phyloP scores from a whole-genome alignment of 2,797 vertebrate genomes.

The Enteromius afrohamiltoni region DNA sequence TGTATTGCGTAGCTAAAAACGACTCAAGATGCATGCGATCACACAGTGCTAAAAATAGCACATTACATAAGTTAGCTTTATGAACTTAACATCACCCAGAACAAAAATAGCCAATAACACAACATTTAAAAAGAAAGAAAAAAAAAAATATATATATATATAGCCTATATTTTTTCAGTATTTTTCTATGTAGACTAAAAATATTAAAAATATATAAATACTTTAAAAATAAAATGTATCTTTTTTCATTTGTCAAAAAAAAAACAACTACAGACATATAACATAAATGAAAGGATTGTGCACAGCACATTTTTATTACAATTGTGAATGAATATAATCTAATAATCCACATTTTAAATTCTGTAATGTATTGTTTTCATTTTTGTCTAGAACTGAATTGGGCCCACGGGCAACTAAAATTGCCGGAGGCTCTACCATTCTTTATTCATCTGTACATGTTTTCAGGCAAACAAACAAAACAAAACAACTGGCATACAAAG shows the following conservation, averaged over 20 bases:
- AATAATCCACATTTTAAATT: not conserved
- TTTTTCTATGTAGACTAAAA: not conserved
- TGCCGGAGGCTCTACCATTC: not conserved
- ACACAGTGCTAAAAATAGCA: not conserved
- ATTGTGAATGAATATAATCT: too few relatives aligned
- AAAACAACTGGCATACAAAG: not conserved
- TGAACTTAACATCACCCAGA: not conserved
- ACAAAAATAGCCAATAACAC: not conserved
- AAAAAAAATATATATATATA: not conserved
- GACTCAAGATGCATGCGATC: slow-evolving; percentile 26
- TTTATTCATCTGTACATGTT: not conserved
- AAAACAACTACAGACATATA: not conserved
- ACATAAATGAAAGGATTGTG: too few relatives aligned
- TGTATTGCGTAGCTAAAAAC: slow-evolving; percentile 19
- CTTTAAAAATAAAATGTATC: not conserved
- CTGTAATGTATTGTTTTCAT: not conserved
- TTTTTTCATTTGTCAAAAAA: not conserved
- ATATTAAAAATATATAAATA: not conserved
- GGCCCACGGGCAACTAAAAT: not conserved
- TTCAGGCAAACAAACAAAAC: not conserved
- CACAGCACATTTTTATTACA: too few relatives aligned
- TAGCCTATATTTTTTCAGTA: not conserved
- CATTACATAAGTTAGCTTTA: not conserved
- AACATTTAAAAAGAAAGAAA: not conserved
- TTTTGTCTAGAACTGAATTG: not conserved